A percentile compares a stretch with the other conserved stretches of the same genome.
phyloP scores from a whole-genome alignment of 1,140 invertebrate genomes.

The Pygmarrhopalites habei region DNA sequence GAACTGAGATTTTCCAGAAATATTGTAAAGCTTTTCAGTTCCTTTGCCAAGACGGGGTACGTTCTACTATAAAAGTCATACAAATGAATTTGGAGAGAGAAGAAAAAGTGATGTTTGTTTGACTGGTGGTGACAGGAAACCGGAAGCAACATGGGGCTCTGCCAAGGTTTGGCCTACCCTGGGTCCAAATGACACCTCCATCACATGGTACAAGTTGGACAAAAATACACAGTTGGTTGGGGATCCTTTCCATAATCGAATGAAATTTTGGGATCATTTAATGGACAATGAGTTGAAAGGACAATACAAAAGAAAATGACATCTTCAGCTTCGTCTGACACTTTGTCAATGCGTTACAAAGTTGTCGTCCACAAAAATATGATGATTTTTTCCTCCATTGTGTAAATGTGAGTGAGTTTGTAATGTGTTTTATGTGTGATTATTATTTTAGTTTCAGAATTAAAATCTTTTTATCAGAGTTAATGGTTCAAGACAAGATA shows the following conservation, averaged over 20 bases:
- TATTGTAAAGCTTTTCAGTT: slow-evolving; percentile 17
- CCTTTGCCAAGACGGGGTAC: slow-evolving; percentile 12
- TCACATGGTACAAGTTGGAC: slow-evolving; percentile 14
- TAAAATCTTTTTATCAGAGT: too few species aligned
- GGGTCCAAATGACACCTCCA: neutral
- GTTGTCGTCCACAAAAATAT: too few species aligned
- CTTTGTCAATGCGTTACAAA: too few species aligned
- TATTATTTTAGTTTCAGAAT: too few species aligned
- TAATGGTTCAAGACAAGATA: too few species aligned
- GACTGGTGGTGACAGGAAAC: slow-evolving; percentile 5
- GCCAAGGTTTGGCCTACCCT: slow-evolving; percentile 6
- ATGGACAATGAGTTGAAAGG: slow-evolving; percentile 1
- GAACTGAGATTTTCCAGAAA: slow-evolving; percentile 13
- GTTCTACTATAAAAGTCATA: neutral
- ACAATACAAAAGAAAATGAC: neutral
- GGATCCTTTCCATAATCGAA: slow-evolving; percentile 5
- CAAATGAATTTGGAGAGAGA: neutral
- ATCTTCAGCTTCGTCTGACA: too few species aligned
- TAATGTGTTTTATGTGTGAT: too few species aligned
- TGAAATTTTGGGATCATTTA: slow-evolving; percentile 17
- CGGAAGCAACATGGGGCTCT: slow-evolving; percentile 14
- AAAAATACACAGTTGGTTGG: neutral
- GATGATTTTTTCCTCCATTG: too few species aligned
- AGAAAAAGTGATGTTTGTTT: neutral
- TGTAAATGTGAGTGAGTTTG: too few species aligned